Conservation (phyloP, 2,888 invertebrate genomes). For the Sminthurides aquaticus region DNA sequence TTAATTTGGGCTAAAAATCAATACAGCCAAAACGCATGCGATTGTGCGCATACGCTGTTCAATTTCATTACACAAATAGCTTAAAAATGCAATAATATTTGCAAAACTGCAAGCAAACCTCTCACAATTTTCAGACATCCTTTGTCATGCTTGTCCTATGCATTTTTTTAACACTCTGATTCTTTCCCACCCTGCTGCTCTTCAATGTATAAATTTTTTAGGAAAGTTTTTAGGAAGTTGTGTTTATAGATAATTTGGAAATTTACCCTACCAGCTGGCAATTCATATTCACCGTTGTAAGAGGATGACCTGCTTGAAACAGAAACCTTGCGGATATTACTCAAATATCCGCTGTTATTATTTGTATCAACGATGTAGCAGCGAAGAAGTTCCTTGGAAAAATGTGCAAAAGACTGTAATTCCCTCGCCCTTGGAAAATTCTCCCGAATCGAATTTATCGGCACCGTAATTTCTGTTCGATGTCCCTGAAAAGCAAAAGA, state of each 20-base stretch:
- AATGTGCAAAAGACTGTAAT: background rate
- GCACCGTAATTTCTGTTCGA: background rate
- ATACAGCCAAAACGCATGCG: no score
- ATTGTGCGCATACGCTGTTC: no score
- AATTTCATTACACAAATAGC: no score
- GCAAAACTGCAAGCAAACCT: background rate
- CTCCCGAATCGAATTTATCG: background rate
- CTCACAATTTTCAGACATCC: no score
- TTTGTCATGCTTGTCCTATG: background rate
- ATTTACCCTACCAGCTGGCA: background rate
- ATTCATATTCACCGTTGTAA: background rate
- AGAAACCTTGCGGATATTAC: background rate
- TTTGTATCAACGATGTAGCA: background rate
- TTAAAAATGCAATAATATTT: background rate
- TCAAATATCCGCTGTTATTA: background rate
- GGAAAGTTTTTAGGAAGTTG: background rate
- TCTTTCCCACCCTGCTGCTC: background rate
- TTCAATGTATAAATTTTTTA: background rate
- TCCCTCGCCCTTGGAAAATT: background rate
- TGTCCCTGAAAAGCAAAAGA: background rate
- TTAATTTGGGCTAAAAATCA: background rate
- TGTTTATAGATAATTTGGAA: background rate
- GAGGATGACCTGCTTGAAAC: background rate
- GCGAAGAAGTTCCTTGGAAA: background rate
- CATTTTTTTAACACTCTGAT: background rate